Conservation (phyloP, 1,140 invertebrate species). For the Aricia agestis region DNA sequence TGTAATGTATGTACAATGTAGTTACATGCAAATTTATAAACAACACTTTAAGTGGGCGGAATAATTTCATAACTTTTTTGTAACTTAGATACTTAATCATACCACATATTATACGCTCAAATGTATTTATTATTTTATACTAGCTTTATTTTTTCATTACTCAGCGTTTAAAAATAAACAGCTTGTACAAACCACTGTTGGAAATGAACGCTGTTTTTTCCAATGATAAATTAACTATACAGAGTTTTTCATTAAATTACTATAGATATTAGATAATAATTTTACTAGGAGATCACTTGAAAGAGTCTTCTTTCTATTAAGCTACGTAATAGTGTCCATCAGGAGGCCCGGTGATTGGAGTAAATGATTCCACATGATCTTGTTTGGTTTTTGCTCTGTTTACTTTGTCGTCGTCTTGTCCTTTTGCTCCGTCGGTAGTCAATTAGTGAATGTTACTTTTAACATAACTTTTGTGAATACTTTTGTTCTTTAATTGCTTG, state of each 20-base stretch:
- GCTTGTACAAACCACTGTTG: no score
- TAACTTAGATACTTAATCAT: neutral
- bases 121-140: no score
- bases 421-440: slow-evolving; percentile 38
- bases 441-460: slow-evolving; percentile 43
- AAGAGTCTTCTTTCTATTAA: neutral
- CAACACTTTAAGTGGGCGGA: neutral
- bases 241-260: no score
- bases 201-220: no score
- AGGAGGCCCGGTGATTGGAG: slow-evolving; percentile 49
- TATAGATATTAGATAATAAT: no score
- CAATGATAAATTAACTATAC: neutral
- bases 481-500: slow-evolving; percentile 21
- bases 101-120: neutral
- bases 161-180: no score
- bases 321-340: neutral
- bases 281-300: neutral
- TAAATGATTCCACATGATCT: slow-evolving; percentile 68
- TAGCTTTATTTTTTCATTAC: no score
- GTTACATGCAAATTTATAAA: neutral
- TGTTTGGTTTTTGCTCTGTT: slow-evolving; percentile 67
- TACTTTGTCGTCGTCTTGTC: slow-evolving; percentile 41
- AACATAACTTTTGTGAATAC: slow-evolving; percentile 29
- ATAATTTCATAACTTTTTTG: neutral
- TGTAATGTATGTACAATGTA: neutral